Evolutionary conservation across 2,797 vertebrate species (phyloP), one percentile per base, ranked within the genome.

Genomic region (Anabas testudineus): DNA sequence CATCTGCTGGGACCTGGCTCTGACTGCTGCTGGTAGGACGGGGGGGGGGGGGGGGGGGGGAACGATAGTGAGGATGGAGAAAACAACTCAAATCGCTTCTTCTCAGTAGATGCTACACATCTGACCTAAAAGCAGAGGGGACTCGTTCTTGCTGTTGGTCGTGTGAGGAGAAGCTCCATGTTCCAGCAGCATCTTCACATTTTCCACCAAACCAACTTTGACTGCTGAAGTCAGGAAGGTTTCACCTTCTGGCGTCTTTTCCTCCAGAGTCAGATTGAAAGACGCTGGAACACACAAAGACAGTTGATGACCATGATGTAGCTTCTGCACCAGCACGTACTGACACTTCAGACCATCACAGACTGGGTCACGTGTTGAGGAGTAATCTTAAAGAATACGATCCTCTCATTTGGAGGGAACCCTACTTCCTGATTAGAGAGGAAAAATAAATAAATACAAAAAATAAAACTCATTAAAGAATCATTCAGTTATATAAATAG

Each of bases 91-190:
- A 18, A 16, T 21, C 10, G 9, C 5, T 53, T 19, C 32, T 1
- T 5, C 16, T 32, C 6, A 10, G 28, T 13, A 6, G 16, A 16
- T 4, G 2, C 46, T 2, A 14, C 13, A 13, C 15, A 19, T 54
- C 71, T 49, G 52, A 97, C 95, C 95, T 21, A 95, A 78, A 10
- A 96, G 86, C 78, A 98, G 93, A 6, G 95, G 94, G 0, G 93
- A 94, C 78, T 97, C 95, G 26, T 94, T 95, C 81, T 85, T 94
- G 76, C 90, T 79, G 81, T 96, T 97, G 80, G 91, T 92, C 42
- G 89, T 94, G 71, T 95, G 93, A 55, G 93, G 93, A 85, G 93
- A 96, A 37, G 95, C 91, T 64, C 93, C 92, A 5, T 95, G 95
- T 64, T 94, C 93, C 67, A 97, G 81, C 49, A 97, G 90, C 0